A percentile compares a stretch with the other conserved stretches of the same genome.
phyloP scores from a whole-genome alignment of 2,888 invertebrate species.

The Polyploca ridens region DNA sequence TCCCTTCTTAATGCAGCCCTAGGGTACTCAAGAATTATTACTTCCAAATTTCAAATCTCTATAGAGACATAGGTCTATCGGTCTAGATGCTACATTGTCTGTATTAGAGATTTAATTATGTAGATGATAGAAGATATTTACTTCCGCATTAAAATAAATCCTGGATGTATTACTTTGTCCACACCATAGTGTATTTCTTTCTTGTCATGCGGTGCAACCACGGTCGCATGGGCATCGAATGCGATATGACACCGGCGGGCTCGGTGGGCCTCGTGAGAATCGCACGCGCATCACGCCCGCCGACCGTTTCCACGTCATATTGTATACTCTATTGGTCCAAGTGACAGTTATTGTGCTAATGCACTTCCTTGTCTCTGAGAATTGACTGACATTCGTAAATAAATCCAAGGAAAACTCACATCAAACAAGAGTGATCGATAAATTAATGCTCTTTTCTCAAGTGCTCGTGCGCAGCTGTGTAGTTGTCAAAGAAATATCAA shows the following conservation, averaged over 20 bases:
- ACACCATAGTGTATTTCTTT: too few relatives aligned
- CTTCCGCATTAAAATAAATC: too few relatives aligned
- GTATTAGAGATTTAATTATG: too few relatives aligned
- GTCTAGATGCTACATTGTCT: too few relatives aligned
- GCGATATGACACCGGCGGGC: conserved; percentile 13
- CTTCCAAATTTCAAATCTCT: too few relatives aligned
- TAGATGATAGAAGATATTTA: too few relatives aligned
- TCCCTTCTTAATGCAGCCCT: too few relatives aligned
- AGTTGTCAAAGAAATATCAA: neutral
- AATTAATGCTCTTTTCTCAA: neutral
- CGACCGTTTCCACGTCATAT: conserved; percentile 49
- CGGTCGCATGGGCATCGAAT: conserved; percentile 13
- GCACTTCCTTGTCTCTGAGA: conserved; percentile 52
- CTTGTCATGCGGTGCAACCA: neutral
- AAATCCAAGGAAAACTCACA: neutral
- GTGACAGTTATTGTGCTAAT: conserved; percentile 62
- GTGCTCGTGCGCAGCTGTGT: neutral
- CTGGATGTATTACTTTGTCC: too few relatives aligned
- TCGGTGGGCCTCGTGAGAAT: conserved; percentile 58
- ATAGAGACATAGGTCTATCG: too few relatives aligned
- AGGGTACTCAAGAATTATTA: too few relatives aligned
- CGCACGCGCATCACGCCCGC: conserved; percentile 48
- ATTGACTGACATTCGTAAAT: conserved; percentile 12
- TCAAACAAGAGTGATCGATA: neutral
- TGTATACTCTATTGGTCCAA: conserved; percentile 54